Percentiles rank a stretch among this genome's conserved stretches.
Conservation (phyloP, 2,113 vertebrate species). For the Silurus asotus region DNA sequence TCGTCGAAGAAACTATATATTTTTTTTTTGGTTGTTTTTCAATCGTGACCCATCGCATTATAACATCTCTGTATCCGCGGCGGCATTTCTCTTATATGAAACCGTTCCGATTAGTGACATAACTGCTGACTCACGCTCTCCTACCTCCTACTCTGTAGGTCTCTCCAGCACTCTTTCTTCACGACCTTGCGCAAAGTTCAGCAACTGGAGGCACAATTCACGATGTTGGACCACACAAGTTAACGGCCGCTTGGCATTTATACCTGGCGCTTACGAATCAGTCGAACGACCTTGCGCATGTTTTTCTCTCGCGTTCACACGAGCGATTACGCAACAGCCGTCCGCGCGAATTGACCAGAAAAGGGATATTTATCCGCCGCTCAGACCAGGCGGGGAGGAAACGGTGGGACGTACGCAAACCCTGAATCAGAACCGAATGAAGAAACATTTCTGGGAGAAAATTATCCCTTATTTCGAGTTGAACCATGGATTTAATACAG, state of each 20-base stretch:
- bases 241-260: background rate
- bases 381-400: too few relatives aligned
- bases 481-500: too few relatives aligned
- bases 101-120: slow-evolving; percentile 36
- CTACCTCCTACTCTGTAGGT: background rate
- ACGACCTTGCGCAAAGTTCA: background rate
- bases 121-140: background rate
- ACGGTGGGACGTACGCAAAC: too few relatives aligned
- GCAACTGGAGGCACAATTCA: background rate
- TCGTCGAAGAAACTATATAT: background rate
- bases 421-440: too few relatives aligned
- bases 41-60: too few relatives aligned
- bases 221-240: background rate
- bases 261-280: background rate
- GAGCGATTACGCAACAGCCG: background rate
- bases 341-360: too few relatives aligned
- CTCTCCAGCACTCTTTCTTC: background rate
- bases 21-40: background rate
- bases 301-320: background rate
- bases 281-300: background rate
- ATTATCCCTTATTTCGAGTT: too few relatives aligned
- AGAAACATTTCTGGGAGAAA: too few relatives aligned
- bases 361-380: too few relatives aligned
- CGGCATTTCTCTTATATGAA: slow-evolving; percentile 10
- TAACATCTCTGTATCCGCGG: too few relatives aligned